Percentiles rank a stretch among this genome's conserved stretches.
Evolutionary conservation across 2,888 invertebrate genomes (phyloP).

Genomic region (Himalopsyche tibetana): DNA sequence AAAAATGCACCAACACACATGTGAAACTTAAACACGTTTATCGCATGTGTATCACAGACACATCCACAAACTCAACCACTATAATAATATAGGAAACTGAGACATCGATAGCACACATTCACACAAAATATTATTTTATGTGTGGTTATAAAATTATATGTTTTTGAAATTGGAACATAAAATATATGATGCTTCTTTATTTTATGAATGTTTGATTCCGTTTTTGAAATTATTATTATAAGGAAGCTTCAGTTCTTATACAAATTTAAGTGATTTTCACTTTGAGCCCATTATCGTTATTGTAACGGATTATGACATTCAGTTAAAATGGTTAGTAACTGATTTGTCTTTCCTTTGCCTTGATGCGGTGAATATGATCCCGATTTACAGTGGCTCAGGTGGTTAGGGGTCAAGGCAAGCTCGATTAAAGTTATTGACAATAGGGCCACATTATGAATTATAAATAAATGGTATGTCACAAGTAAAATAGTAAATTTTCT

Average conservation of each 20-base stretch:
- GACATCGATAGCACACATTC: slow-evolving; percentile 13
- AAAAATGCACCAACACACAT: slow-evolving; percentile 31
- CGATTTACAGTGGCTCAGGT: too few species aligned
- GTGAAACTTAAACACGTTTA: slow-evolving; percentile 25
- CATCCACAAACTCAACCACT: neutral
- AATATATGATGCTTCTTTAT: neutral
- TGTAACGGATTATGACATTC: too few species aligned
- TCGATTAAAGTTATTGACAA: too few species aligned
- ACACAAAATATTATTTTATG: neutral
- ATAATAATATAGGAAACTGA: slow-evolving; percentile 24
- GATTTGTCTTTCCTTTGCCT: too few species aligned
- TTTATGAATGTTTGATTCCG: neutral
- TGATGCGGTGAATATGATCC: too few species aligned
- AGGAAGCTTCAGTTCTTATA: neutral
- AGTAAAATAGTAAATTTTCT: neutral
- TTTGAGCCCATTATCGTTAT: too few species aligned
- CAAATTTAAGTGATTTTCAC: too few species aligned
- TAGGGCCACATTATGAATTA: too few species aligned
- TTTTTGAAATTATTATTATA: neutral
- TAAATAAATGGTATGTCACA: too few species aligned
- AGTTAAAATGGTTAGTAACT: too few species aligned
- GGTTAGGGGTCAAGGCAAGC: too few species aligned
- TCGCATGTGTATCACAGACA: neutral
- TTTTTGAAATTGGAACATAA: slow-evolving; percentile 7
- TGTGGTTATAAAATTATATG: slow-evolving; percentile 29